phyloP scores from a whole-genome alignment of 2,797 vertebrate species.

The Lutjanus campechanus region DNA sequence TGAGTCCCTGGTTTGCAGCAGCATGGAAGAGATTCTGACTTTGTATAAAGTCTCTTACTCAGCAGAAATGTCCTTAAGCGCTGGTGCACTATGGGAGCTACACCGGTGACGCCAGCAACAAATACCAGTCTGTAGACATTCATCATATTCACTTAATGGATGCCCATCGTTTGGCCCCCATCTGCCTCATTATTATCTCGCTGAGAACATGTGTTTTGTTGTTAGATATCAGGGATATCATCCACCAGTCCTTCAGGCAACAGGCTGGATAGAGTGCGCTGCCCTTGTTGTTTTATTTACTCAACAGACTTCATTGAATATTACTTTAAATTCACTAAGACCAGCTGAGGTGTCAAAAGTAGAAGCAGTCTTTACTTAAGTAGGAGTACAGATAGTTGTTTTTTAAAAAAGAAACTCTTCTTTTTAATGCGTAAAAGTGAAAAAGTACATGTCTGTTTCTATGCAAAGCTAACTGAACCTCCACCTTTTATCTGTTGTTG shows the following conservation, averaged over 20 bases:
- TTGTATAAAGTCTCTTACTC: conserved; percentile 71
- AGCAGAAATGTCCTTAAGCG: conserved; percentile 76
- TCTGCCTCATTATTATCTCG: conserved; percentile 14
- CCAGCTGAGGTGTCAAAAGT: neutral
- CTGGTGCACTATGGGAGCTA: conserved; percentile 57
- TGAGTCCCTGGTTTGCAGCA: conserved; percentile 71
- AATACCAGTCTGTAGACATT: conserved; percentile 55
- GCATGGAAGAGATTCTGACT: conserved; percentile 62
- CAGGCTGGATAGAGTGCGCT: neutral
- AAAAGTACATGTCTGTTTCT: no score
- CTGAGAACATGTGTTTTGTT: conserved; percentile 35
- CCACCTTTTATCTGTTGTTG: no score
- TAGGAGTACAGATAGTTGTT: no score
- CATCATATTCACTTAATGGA: conserved; percentile 48
- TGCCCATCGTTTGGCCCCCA: conserved; percentile 7
- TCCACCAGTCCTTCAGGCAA: neutral
- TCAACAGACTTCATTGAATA: conserved; percentile 20
- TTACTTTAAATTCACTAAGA: conserved; percentile 44
- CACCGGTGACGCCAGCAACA: conserved; percentile 53
- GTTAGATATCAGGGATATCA: conserved; percentile 3
- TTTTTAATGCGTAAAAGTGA: no score
- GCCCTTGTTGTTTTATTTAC: conserved; percentile 20
- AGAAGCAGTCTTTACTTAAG: no score
- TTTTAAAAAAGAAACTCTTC: no score
- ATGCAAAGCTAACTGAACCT: no score